Evolutionary conservation across 2,797 vertebrate genomes (phyloP).

Genomic region (Novumbra hubbsi): DNA sequence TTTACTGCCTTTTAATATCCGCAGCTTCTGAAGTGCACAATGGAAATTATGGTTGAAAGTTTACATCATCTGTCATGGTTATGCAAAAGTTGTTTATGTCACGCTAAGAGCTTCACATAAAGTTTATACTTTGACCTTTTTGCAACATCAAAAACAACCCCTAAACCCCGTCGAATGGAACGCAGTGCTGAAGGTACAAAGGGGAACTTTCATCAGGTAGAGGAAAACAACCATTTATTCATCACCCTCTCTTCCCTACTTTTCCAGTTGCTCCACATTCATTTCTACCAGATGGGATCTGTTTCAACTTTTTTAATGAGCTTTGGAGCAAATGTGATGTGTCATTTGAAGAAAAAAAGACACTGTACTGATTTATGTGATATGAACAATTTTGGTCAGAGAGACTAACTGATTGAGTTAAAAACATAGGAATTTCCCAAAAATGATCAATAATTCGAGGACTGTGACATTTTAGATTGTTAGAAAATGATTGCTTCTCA

Average conservation of each 20-base stretch:
- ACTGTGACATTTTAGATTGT: background rate
- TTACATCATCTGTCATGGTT: background rate
- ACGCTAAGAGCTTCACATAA: background rate
- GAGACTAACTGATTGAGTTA: background rate
- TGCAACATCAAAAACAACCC: background rate
- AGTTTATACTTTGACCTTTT: conserved; percentile 3
- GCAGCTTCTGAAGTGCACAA: no score
- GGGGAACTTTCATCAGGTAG: background rate
- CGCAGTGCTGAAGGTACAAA: background rate
- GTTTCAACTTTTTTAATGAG: conserved; percentile 32
- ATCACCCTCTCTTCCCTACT: background rate
- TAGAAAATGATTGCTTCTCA: background rate
- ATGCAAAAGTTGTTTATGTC: background rate
- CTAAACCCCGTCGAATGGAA: conserved; percentile 4
- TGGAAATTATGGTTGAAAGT: background rate
- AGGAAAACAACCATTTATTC: background rate
- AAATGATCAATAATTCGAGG: background rate
- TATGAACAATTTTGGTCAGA: background rate
- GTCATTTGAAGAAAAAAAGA: no score
- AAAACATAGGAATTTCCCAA: no score
- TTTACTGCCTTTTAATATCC: background rate
- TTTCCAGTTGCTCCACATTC: conserved; percentile 4
- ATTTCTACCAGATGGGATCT: conserved; percentile 29
- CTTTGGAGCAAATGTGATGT: conserved; percentile 32
- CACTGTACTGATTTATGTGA: background rate